Evolutionary conservation across 1,140 invertebrate species (phyloP).

Genomic region (Solen grandis): DNA sequence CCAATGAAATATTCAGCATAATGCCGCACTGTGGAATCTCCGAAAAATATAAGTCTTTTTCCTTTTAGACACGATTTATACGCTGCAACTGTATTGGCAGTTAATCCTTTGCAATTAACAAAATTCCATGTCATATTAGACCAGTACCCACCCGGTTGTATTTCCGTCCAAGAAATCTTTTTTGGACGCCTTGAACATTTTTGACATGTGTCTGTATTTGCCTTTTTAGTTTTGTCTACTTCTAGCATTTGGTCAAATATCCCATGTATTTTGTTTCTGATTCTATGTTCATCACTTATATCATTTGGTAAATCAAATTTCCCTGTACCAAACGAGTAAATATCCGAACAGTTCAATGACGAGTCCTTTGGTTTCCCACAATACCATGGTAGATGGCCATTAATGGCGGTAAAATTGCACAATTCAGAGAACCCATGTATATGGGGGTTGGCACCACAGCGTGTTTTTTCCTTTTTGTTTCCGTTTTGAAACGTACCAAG

Average conservation of each 20-base stretch:
- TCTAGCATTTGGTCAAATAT: background rate
- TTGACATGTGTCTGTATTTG: too few species aligned
- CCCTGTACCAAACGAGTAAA: slow-evolving; percentile 14
- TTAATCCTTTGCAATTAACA: slow-evolving; percentile 8
- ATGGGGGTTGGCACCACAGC: too few species aligned
- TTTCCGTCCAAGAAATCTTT: slow-evolving; percentile 1
- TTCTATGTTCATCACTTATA: background rate
- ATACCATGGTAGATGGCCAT: slow-evolving; percentile 40
- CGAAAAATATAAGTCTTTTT: too few species aligned
- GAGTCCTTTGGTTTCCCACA: slow-evolving; percentile 37
- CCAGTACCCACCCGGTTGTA: slow-evolving; percentile 20
- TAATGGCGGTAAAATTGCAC: slow-evolving; percentile 35
- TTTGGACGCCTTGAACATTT: background rate
- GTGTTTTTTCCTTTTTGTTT: background rate
- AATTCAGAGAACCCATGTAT: background rate
- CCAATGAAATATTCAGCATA: slow-evolving; percentile 20
- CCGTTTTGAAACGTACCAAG: slow-evolving; percentile 13
- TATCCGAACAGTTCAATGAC: slow-evolving; percentile 8
- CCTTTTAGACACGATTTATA: too few species aligned
- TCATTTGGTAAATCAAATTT: slow-evolving; percentile 5
- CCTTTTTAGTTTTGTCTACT: too few species aligned
- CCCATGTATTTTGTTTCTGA: slow-evolving; percentile 20
- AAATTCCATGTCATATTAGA: slow-evolving; percentile 22
- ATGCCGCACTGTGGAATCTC: too few species aligned
- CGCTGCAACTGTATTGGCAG: too few species aligned